Conservation (phyloP, 2,113 vertebrate species). For the Monarcha castaneiventris region DNA sequence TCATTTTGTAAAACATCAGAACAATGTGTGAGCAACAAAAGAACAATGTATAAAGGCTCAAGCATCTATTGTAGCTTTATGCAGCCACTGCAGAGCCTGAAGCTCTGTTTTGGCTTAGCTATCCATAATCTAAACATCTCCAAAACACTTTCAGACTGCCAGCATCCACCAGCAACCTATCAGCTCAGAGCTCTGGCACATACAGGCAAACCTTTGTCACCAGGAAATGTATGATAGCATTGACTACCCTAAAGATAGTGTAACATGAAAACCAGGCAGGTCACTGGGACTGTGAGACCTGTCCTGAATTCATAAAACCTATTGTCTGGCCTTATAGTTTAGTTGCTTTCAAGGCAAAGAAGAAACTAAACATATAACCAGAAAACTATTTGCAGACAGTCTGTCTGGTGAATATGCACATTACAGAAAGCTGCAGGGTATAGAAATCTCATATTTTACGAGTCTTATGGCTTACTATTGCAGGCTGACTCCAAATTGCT, state of each 20-base stretch:
- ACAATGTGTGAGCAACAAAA: not conserved
- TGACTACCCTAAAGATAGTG: not conserved
- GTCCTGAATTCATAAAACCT: not conserved
- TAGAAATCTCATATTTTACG: not conserved
- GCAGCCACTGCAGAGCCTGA: not conserved
- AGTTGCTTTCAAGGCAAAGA: not conserved
- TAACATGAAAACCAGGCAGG: not conserved
- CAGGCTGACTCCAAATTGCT: conserved; percentile 89
- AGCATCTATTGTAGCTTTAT: not conserved
- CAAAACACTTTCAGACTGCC: not conserved
- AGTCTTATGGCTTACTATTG: conserved; percentile 78
- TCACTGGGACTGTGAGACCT: not conserved
- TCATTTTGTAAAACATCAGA: not conserved
- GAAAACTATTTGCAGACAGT: not conserved
- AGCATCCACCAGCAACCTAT: not conserved
- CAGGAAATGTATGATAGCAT: not conserved
- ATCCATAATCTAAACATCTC: not conserved
- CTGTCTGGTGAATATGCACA: not conserved
- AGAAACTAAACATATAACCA: not conserved
- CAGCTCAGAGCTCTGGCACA: not conserved
- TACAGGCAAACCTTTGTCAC: not conserved
- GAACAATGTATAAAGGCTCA: not conserved
- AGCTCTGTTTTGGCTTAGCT: not conserved
- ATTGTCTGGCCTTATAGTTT: not conserved
- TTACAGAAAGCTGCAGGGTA: not conserved